Evolutionary conservation across 1,140 invertebrate genomes (phyloP).

Genomic region (Leptoteleia sp.): DNA sequence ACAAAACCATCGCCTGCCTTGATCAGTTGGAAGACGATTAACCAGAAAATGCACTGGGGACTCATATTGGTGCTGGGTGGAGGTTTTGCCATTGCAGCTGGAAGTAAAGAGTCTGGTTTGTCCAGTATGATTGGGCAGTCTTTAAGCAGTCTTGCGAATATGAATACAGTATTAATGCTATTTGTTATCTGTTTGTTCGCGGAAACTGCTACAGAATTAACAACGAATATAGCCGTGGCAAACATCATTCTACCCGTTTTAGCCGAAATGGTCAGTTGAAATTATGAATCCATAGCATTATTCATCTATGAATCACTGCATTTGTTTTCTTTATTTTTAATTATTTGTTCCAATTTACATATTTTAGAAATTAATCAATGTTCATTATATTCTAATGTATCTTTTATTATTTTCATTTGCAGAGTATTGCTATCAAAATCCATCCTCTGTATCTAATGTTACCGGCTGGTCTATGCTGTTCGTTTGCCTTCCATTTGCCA

Average conservation of each 20-base stretch:
- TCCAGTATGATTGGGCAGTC: slow-evolving; percentile 87
- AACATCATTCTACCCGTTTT: slow-evolving; percentile 85
- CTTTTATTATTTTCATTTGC: slow-evolving; percentile 61
- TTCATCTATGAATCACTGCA: no score
- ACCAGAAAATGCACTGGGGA: slow-evolving; percentile 90
- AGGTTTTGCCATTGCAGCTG: slow-evolving; percentile 93
- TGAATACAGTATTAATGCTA: slow-evolving; percentile 74
- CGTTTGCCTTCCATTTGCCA: slow-evolving; percentile 86
- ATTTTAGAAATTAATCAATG: no score
- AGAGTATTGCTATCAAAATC: slow-evolving; percentile 82
- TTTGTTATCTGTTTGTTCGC: slow-evolving; percentile 80
- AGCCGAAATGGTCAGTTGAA: slow-evolving; percentile 82
- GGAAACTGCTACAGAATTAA: slow-evolving; percentile 84
- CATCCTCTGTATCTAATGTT: slow-evolving; percentile 88
- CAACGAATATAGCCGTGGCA: slow-evolving; percentile 85
- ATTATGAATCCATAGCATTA: no score
- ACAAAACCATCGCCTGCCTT: slow-evolving; percentile 84
- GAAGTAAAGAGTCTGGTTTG: slow-evolving; percentile 88
- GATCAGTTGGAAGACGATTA: slow-evolving; percentile 89
- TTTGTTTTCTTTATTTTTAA: no score
- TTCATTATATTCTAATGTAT: no score
- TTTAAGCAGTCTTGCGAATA: slow-evolving; percentile 77
- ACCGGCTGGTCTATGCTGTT: slow-evolving; percentile 85
- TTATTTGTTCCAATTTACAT: no score
- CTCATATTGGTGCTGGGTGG: slow-evolving; percentile 89